A percentile compares a stretch with the other conserved stretches of the same genome.
Conservation (phyloP, 1,140 invertebrate species). For the Diuraphis noxia region DNA sequence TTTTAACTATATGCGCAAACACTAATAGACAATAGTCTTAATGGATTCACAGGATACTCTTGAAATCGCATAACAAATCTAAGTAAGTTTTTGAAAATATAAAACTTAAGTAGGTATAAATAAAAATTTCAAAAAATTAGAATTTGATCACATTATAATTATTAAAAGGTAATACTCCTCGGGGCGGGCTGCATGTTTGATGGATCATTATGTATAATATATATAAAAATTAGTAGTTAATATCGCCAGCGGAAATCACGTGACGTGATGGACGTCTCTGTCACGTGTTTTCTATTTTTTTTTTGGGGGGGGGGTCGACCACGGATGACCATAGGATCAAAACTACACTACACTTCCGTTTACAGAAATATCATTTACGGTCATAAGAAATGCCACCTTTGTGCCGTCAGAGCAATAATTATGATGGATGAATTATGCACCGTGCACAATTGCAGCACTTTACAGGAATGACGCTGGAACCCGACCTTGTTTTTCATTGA, state of each 20-base stretch:
- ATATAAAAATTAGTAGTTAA: background rate
- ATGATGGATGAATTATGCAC: no score
- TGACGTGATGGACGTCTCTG: background rate
- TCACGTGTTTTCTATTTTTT: background rate
- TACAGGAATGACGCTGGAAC: background rate
- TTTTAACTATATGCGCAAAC: background rate
- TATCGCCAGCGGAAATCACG: background rate
- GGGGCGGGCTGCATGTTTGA: background rate
- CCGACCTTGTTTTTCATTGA: background rate
- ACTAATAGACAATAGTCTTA: background rate
- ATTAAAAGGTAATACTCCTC: background rate
- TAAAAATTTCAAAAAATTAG: no score
- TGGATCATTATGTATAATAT: background rate
- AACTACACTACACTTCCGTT: background rate
- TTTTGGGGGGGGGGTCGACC: background rate
- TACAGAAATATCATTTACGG: background rate
- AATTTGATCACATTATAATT: background rate
- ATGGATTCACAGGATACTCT: background rate
- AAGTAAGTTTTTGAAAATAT: no score
- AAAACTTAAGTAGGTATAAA: no score
- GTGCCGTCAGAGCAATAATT: background rate
- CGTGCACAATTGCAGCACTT: no score
- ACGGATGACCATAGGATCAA: background rate
- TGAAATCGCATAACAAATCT: background rate
- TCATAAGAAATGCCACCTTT: background rate